Evolutionary conservation across 2,888 invertebrate genomes (phyloP), one percentile per base, ranked within the genome.

Genomic region (Orgyia antiqua): DNA sequence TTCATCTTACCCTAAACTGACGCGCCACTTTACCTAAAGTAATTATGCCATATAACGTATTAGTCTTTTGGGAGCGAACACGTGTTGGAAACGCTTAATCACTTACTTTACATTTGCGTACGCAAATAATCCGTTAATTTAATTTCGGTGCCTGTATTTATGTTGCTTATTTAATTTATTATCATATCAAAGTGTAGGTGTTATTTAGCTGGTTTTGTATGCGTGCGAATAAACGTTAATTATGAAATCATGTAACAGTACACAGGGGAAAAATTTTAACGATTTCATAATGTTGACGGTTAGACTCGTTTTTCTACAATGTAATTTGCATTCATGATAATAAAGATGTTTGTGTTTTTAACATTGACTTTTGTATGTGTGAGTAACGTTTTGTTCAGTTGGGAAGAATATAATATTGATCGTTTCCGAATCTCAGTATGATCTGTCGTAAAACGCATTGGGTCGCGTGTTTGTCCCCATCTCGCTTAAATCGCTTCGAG

Each of bases 11-110:
- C 73, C 74, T 77, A 75, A 83, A 77, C 74, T 67, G 80, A 74
- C 71, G 66, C 69, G 51, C 71, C 74, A 68, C 61, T 83, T 79
- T 77, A 70, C 75, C 74, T 76, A 75, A 82, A 78, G 74, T 79
- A 83, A 84, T 84, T 83, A 84, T 76, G 70, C 73, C 69, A 74
- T 69, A 77, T 77, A 80, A 80, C 73, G 70, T 77, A 82, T 83
- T 83, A 82, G 80, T 79, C 82, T 80, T 82, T 78, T 74, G 82
- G 82, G 83, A 83, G 69, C 60, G 63, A 71, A 74, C 74, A 76
- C 70, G 75, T 75, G 79, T 78, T 74, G 69, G 71, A 74, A 79
- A 75, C 71, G 76, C 72, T 83, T 80, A 79, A 83, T 83, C 82
- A 83, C 78, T 82, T 82, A 77, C 76, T 78, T 77, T 75, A 79